A percentile compares a stretch with the other conserved stretches of the same genome.
Conservation (phyloP, 1,140 invertebrate species). For the Paraescarpia echinospica region DNA sequence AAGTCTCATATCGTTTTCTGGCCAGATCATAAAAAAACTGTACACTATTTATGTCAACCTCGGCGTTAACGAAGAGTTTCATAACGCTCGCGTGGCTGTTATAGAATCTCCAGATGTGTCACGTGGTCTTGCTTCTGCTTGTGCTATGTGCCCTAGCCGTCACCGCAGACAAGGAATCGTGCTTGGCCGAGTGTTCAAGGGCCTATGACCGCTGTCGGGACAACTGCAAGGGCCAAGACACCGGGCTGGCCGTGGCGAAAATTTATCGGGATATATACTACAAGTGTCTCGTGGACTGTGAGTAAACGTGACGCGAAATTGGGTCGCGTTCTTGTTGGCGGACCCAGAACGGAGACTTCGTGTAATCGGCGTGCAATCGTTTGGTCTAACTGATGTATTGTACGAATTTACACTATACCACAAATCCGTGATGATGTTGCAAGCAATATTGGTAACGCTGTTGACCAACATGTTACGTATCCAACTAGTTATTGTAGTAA, state of each 20-base stretch:
- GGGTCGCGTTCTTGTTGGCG: too few relatives aligned
- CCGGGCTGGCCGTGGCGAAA: background rate
- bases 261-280: background rate
- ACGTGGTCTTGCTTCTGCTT: background rate
- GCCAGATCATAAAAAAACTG: too few relatives aligned
- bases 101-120: background rate
- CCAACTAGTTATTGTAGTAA: too few relatives aligned
- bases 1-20: too few relatives aligned
- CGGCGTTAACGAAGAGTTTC: too few relatives aligned
- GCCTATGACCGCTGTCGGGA: background rate
- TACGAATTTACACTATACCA: background rate
- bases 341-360: background rate
- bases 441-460: too few relatives aligned
- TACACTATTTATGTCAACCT: too few relatives aligned
- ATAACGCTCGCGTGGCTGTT: background rate
- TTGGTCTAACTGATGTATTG: background rate
- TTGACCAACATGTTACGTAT: too few relatives aligned
- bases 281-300: background rate
- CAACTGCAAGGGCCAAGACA: background rate
- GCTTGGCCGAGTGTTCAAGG: background rate
- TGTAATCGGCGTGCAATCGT: background rate
- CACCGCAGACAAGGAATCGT: background rate
- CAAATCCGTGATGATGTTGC: background rate
- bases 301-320: background rate
- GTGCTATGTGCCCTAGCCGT: background rate